Percentiles rank a stretch among this genome's conserved stretches.
These are phyloP conservation scores for Amorpha juglandis DNA, from an alignment of 2,888 invertebrate species.

Conservation along the genomic window DNA sequence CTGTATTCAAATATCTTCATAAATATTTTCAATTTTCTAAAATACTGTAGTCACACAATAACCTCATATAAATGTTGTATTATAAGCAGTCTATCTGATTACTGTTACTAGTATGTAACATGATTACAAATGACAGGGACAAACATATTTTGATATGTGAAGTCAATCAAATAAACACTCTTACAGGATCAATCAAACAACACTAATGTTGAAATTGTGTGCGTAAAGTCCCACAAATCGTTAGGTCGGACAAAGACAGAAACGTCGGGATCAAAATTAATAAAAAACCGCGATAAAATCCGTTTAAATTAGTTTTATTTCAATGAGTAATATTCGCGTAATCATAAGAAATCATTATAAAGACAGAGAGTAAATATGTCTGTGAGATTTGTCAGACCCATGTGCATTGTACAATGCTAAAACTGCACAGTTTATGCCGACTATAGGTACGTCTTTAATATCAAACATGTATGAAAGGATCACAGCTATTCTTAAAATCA, in stretches of 20 bases:
- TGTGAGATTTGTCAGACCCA: slow-evolving; percentile 5
- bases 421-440: neutral
- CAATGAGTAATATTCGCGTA: no score
- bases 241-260: slow-evolving; percentile 8
- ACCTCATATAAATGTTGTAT: no score
- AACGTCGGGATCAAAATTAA: no score
- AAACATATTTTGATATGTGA: neutral
- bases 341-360: no score
- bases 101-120: no score
- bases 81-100: neutral
- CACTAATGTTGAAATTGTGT: neutral
- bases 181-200: neutral
- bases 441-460: neutral
- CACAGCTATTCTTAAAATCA: slow-evolving; percentile 7
- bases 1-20: no score
- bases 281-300: no score
- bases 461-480: neutral
- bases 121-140: neutral
- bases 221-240: neutral
- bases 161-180: neutral
- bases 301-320: no score
- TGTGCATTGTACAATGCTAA: neutral
- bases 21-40: no score
- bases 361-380: slow-evolving; percentile 9
- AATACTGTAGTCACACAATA: no score